Evolutionary conservation across 2,113 vertebrate genomes (phyloP), one percentile per base, ranked within the genome.

Genomic region (Chloroceryle aenea): DNA sequence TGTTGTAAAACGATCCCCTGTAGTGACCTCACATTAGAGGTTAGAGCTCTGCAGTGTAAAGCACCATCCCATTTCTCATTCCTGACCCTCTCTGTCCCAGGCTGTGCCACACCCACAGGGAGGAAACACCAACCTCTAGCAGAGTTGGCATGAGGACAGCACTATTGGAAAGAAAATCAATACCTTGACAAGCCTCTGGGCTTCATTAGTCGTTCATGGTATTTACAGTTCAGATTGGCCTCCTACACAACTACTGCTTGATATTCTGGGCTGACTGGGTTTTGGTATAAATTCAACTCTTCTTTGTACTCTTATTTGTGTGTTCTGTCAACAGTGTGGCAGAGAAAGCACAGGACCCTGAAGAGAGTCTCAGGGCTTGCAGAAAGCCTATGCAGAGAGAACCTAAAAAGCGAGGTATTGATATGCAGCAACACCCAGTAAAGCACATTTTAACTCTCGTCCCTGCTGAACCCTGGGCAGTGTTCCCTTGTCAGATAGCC

Each of bases 321-420:
- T 59, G 45, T 27, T 27, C 0, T 5, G 17, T 32, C 52, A 62
- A 45, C 20, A 11, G 1, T 8, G 68, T 2, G 10, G 34, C 62
- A 78, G 48, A 56, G 48, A 88, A 75, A 72, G n/a, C 92, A 40
- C 16, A 66, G 56, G 56, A 43, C 11, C 61, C 40, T 47, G 45
- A 30, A 71, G 26, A 61, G 25, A 75, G 25, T 32, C 64, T 26
- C 66, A 56, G 56, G n/a, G n/a, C 5, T 3, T 47, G 13, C 40
- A 55, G 52, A 67, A 14, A 67, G 45, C 29, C 45, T 80, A 63
- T 52, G 45, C 40, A 85, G 45, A 43, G 23, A 61, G 18, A 63
- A 40, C 30, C 30, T 32, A 45, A 45, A 40, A 55, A 50, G 19
- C 1, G 1, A 79, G 38, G 36, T 17, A 45, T 2, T 45, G 83